Base-by-base conservation (phyloP, 2,797 vertebrate species). In the Smutsia temminckii region DNA sequence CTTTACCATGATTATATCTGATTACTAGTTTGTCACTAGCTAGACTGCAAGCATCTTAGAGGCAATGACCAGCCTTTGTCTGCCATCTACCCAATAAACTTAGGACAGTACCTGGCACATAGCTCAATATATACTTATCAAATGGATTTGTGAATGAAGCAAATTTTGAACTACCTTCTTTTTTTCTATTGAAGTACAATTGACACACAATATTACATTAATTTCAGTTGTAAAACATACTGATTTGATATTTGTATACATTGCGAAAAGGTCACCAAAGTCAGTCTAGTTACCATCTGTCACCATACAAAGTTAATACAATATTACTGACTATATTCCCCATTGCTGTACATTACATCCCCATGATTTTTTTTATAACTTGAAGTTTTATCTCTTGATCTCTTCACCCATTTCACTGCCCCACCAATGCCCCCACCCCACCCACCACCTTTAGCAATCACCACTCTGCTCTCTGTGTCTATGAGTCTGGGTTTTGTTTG, bases 61-160 rank as follows among this genome's bases (percentile, higher is more conserved):
- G 68, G 27, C 32, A 81, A 71, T 64, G 93, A 69, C 27, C n/a
- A 88, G 40, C 63, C 81, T 88, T 93, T 17, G 72, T 46, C 75
- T 57, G 77, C 55, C 55, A 72, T n/a, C 37, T 85, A 85, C 49
- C 55, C 42, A 74, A 29, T 87, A 95, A 95, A 95, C 32, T 46
- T 34, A 91, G 57, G 40, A 81, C 46, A 92, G 72, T 32, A 78
- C 27, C 66, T 86, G 42, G 37, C 83, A 85, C 61, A 84, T 3
- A 90, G 79, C 29, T 87, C 46, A 42, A 74, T 81, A 53, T 55
- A n/a, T 25, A 40, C 21, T 46, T 72, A 92, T 64, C 72, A 93
- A 88, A 55, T 46, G 13, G 9, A 64, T 46, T 66, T 14, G 51
- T 42, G 40, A 93, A 93, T 25, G 6, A 92, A 93, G 46, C 20